These are phyloP conservation scores for Furcifer pardalis DNA, from an alignment of 2,797 vertebrate genomes.

Conservation along the genomic window DNA sequence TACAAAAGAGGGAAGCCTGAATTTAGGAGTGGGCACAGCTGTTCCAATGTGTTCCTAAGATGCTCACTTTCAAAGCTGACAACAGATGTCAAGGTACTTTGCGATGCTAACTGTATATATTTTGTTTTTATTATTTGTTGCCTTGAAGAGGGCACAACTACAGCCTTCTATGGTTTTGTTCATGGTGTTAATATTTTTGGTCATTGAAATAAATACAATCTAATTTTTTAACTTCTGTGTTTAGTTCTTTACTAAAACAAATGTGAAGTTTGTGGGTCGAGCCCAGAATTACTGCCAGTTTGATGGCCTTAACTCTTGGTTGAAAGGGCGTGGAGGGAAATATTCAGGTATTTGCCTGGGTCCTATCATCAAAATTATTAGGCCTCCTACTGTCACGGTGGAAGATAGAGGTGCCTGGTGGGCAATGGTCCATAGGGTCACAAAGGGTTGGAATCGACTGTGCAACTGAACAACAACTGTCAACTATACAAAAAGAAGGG, in stretches of 20 bases:
- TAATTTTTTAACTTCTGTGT: conserved; percentile 5
- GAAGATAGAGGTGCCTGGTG: no score
- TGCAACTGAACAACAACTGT: no score
- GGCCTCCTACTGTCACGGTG: background rate
- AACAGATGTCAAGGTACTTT: conserved; percentile 14
- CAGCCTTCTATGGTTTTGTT: background rate
- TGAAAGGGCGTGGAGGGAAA: background rate
- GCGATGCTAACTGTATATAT: conserved; percentile 13
- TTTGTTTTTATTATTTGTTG: conserved; percentile 6
- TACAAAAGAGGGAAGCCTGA: background rate
- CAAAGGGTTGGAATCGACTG: no score
- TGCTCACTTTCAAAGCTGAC: background rate
- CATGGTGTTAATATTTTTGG: conserved; percentile 19
- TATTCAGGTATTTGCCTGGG: background rate
- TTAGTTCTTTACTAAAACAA: background rate
- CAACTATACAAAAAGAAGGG: background rate
- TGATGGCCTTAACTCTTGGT: background rate
- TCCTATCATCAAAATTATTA: background rate
- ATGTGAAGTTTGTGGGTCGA: background rate
- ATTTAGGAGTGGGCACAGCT: background rate
- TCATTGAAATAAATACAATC: conserved; percentile 31
- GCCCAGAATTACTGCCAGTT: no score
- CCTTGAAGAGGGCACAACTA: background rate
- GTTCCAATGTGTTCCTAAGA: background rate
- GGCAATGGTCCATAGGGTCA: no score